Evolutionary conservation across 2,113 vertebrate genomes (phyloP).

Genomic region (Oncorhynchus nerka): DNA sequence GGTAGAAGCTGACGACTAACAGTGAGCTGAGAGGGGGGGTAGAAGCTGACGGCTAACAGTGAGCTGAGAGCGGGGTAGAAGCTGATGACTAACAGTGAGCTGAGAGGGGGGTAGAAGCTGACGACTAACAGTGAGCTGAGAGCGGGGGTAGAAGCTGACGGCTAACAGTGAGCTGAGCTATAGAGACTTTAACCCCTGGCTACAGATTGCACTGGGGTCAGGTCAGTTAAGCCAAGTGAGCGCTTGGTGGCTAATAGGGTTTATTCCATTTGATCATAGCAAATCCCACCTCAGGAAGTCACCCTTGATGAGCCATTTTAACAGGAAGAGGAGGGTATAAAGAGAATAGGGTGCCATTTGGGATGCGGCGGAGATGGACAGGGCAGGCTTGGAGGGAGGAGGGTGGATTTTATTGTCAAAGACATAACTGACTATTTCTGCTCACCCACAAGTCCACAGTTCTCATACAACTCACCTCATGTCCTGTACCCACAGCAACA

Average conservation of each 20-base stretch:
- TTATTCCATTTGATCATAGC: slow-evolving; percentile 60
- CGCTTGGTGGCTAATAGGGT: slow-evolving; percentile 51
- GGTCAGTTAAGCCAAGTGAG: slow-evolving; percentile 47
- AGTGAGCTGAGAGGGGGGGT: too few species aligned
- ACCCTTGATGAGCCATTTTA: slow-evolving; percentile 22
- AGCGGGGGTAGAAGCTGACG: slow-evolving; percentile 50
- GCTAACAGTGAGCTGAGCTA: slow-evolving; percentile 74
- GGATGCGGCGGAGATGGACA: not conserved
- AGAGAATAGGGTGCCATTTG: not conserved
- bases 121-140: too few species aligned
- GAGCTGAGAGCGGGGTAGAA: too few species aligned
- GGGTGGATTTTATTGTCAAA: not conserved
- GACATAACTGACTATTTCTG: not conserved
- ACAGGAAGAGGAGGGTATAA: slow-evolving; percentile 27
- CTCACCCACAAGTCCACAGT: too few species aligned
- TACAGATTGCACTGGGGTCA: slow-evolving; percentile 40
- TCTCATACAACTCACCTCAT: too few species aligned
- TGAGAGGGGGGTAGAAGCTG: too few species aligned
- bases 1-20: too few species aligned
- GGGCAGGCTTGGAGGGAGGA: not conserved
- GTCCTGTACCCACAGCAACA: too few species aligned
- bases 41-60: too few species aligned
- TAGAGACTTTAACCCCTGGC: slow-evolving; percentile 45
- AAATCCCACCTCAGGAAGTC: slow-evolving; percentile 38
- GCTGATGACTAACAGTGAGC: too few species aligned